These are phyloP conservation scores for Astyanax mexicanus DNA, from an alignment of 2,797 vertebrate genomes.

Conservation along the genomic window DNA sequence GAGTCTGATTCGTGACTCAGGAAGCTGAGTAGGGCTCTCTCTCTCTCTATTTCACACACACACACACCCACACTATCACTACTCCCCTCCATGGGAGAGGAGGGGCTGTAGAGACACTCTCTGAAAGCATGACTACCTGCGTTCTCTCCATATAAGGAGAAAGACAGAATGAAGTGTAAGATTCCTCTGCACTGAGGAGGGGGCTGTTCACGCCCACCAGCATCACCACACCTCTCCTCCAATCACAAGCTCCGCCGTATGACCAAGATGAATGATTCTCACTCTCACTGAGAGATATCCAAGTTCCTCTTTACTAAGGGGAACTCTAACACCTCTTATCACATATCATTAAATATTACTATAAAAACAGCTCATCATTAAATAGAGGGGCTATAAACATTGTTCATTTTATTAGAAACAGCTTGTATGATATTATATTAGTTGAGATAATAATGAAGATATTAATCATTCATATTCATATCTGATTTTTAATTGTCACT, in stretches of 20 bases:
- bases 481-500: too few relatives aligned
- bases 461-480: too few relatives aligned
- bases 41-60: not conserved
- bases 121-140: conserved; percentile 53
- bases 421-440: too few relatives aligned
- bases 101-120: conserved; percentile 35
- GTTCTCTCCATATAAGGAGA: conserved; percentile 62
- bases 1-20: conserved; percentile 41
- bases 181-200: conserved; percentile 27
- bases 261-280: conserved; percentile 23
- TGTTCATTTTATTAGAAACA: too few relatives aligned
- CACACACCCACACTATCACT: conserved; percentile 20
- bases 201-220: conserved; percentile 13
- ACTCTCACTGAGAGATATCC: conserved; percentile 18
- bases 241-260: conserved; percentile 8
- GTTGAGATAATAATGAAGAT: too few relatives aligned
- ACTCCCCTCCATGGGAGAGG: conserved; percentile 28
- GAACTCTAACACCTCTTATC: not conserved
- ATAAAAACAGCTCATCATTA: too few relatives aligned
- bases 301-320: not conserved
- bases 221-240: conserved; percentile 40
- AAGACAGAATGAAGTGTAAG: conserved; percentile 37
- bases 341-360: too few relatives aligned
- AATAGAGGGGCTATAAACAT: too few relatives aligned
- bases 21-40: conserved; percentile 27